Conservation (phyloP, 1,140 invertebrate species). For the Dreissena polymorpha region DNA sequence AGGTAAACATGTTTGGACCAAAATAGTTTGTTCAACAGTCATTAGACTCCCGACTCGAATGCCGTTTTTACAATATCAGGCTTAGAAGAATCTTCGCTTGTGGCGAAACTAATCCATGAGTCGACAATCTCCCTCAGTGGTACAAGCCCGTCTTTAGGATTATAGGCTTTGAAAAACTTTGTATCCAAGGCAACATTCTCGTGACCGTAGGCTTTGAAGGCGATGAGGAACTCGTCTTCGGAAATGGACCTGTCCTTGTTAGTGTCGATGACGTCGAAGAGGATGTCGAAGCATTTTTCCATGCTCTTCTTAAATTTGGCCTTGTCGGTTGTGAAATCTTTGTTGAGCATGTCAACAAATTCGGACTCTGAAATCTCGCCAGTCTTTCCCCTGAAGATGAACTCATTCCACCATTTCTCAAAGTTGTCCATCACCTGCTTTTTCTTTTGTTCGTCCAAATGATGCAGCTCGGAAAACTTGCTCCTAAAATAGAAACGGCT, state of each 20-base stretch:
- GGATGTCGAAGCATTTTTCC: constrained; percentile 52
- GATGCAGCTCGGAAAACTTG: constrained; percentile 59
- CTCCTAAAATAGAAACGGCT: constrained; percentile 17
- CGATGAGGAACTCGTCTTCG: constrained; percentile 59
- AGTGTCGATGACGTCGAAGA: constrained; percentile 64
- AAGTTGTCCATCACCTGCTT: constrained; percentile 30
- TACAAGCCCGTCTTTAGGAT: constrained; percentile 45
- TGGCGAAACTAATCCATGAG: constrained; percentile 53
- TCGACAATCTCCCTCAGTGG: constrained; percentile 52
- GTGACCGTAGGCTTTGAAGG: constrained; percentile 63
- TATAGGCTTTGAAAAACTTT: constrained; percentile 55
- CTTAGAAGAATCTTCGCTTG: constrained; percentile 40
- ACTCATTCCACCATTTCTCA: constrained; percentile 46
- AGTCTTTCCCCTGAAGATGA: constrained; percentile 26
- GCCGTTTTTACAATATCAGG: constrained; percentile 51
- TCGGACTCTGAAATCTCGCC: constrained; percentile 49
- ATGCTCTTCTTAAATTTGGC: constrained; percentile 41
- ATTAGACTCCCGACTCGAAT: constrained; percentile 50
- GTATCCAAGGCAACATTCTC: constrained; percentile 57
- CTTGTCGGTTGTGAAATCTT: constrained; percentile 50
- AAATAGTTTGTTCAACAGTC: too few relatives aligned
- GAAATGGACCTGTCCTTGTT: constrained; percentile 64
- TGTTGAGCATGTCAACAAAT: constrained; percentile 37
- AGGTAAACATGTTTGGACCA: too few relatives aligned
- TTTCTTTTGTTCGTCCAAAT: constrained; percentile 53